Evolutionary conservation across 2,113 vertebrate genomes (phyloP).

Genomic region (Cathartes aura): DNA sequence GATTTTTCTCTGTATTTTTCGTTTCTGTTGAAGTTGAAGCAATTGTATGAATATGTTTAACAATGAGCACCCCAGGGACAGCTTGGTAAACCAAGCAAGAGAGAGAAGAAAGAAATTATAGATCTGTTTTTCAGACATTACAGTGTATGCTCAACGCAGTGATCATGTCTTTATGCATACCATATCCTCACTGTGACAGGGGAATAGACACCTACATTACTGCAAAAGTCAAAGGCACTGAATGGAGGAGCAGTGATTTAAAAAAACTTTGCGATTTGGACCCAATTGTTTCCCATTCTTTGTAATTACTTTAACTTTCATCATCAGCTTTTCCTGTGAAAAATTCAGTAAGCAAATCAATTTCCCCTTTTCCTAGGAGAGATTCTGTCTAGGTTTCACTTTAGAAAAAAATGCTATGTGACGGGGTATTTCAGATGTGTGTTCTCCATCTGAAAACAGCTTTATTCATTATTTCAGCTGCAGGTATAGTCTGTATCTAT

Average conservation of each 20-base stretch:
- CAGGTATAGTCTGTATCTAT: neutral
- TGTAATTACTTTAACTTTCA: conserved; percentile 62
- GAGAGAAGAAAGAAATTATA: conserved; percentile 55
- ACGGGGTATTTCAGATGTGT: neutral
- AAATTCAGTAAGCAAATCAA: conserved; percentile 67
- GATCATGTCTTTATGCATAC: neutral
- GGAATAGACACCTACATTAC: neutral
- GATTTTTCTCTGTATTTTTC: neutral
- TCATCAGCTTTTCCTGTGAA: conserved; percentile 49
- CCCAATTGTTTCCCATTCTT: conserved; percentile 7
- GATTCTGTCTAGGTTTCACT: conserved; percentile 29
- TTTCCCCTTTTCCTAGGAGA: conserved; percentile 60
- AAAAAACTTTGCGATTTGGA: neutral
- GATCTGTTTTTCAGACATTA: conserved; percentile 52
- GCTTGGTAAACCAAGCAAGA: conserved; percentile 51
- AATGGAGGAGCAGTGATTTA: neutral
- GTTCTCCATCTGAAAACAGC: conserved; percentile 26
- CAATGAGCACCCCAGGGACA: conserved; percentile 23
- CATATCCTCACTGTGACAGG: neutral
- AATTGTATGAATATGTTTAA: conserved; percentile 45
- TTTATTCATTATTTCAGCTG: conserved; percentile 10
- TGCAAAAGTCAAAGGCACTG: neutral
- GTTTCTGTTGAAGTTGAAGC: neutral
- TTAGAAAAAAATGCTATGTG: neutral
- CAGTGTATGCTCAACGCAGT: neutral